phyloP scores from a whole-genome alignment of 2,113 vertebrate genomes.

The Trachemys scripta region DNA sequence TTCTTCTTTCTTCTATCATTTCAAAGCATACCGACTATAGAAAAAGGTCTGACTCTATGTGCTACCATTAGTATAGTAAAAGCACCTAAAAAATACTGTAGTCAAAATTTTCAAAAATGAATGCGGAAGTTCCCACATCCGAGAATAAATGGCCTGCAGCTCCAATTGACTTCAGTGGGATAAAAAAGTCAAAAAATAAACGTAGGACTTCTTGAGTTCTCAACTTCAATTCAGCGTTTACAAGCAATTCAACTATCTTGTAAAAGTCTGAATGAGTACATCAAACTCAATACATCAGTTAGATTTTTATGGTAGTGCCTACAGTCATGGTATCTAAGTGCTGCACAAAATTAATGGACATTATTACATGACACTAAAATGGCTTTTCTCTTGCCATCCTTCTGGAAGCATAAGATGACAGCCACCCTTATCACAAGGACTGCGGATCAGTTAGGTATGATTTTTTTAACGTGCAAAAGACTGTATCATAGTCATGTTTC shows the following conservation, averaged over 20 bases:
- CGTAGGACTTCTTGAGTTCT: neutral
- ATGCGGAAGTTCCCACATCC: neutral
- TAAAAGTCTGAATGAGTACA: neutral
- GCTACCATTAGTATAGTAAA: neutral
- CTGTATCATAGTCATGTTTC: neutral
- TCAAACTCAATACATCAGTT: neutral
- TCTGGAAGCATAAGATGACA: neutral
- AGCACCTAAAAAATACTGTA: neutral
- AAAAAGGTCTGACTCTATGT: neutral
- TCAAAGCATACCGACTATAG: neutral
- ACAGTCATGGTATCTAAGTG: neutral
- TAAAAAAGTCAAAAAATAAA: neutral
- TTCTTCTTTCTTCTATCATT: neutral
- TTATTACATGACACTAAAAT: neutral
- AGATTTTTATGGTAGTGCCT: neutral
- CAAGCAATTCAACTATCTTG: neutral
- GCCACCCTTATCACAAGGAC: neutral
- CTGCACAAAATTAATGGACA: neutral
- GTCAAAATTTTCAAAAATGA: constrained; percentile 7
- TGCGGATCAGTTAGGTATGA: neutral
- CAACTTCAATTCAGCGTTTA: neutral
- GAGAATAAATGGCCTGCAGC: neutral
- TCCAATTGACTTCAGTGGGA: neutral
- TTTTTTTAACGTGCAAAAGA: neutral
- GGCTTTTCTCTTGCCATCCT: neutral